Base-by-base conservation (phyloP, 1,140 invertebrate species). In the Drosophila triauraria region DNA sequence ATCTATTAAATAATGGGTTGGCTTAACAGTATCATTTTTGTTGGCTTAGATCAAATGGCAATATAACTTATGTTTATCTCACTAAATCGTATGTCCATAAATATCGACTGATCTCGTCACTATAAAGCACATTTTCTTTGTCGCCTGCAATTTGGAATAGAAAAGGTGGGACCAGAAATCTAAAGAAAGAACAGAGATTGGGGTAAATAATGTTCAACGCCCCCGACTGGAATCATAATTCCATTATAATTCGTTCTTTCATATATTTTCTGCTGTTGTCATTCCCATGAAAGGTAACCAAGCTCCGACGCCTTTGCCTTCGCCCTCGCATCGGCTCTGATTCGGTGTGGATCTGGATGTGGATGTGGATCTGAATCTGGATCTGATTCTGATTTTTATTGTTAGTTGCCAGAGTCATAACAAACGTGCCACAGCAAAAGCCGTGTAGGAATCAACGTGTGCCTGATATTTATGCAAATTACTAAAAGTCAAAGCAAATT, bases 401-500 rank as follows among this genome's bases (percentile, higher is more conserved):
- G 81, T 80, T 80, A 86, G 68, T 84, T 72, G 68, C 72, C 74
- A 72, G 69, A 87, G 87, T 87, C 83, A 87, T 87, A 87, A 88
- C 84, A 88, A 82, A 76, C 82, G 72, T 75, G 50, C 42, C 44
- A 30, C 50, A 64, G 47, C 71, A 17, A 50, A 51, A 42, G 53
- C 69, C 50, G 63, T 53, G 47, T 54, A 64, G 77, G 82, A 44
- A 43, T 57, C 57, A 58, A 64, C 62, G 65, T 64, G 78, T 63
- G 62, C 53, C 43, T 69, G 78, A 91, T 91, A 91, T 91, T 91
- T 91, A 91, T 90, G 85, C 82, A 90, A 90, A 90, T 90, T 90
- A 80, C 83, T 76, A 83, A 87, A 82, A 87, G 86, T 91, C 86
- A 91, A 91, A 80, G 76, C 87, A 91, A 91, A 91, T 91, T 91